phyloP scores from a whole-genome alignment of 2,113 vertebrate species.

The Eulemur rufifrons region DNA sequence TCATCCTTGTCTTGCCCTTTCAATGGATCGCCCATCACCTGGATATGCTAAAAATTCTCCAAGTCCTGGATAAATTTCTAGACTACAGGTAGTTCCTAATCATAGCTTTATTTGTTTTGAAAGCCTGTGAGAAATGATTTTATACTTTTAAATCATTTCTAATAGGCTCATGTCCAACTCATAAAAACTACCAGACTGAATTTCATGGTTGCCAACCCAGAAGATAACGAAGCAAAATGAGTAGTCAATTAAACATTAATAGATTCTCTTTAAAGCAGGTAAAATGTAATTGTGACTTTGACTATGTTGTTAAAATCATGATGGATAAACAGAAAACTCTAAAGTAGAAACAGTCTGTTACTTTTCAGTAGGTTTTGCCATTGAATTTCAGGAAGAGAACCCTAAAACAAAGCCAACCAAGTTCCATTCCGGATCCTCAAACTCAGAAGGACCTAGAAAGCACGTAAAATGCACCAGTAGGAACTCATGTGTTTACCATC shows the following conservation, averaged over 20 bases:
- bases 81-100: neutral
- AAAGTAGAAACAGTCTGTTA: neutral
- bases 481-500: neutral
- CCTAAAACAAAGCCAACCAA: neutral
- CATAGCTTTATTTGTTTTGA: neutral
- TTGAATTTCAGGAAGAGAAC: conserved; percentile 15
- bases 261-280: neutral
- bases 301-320: neutral
- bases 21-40: neutral
- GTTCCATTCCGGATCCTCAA: neutral
- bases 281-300: neutral
- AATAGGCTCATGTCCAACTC: conserved; percentile 46
- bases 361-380: neutral
- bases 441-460: conserved; percentile 10
- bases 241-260: neutral
- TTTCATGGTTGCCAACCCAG: conserved; percentile 14
- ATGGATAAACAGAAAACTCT: neutral
- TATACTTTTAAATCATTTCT: conserved; percentile 60
- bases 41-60: neutral
- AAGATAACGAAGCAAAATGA: conserved; percentile 39
- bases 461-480: neutral
- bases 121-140: conserved; percentile 69
- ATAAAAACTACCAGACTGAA: conserved; percentile 31
- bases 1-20: neutral
- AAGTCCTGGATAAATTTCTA: neutral